Evolutionary conservation across 2,797 vertebrate genomes (phyloP), one percentile per base, ranked within the genome.

Genomic region (Sebastes nivosus): DNA sequence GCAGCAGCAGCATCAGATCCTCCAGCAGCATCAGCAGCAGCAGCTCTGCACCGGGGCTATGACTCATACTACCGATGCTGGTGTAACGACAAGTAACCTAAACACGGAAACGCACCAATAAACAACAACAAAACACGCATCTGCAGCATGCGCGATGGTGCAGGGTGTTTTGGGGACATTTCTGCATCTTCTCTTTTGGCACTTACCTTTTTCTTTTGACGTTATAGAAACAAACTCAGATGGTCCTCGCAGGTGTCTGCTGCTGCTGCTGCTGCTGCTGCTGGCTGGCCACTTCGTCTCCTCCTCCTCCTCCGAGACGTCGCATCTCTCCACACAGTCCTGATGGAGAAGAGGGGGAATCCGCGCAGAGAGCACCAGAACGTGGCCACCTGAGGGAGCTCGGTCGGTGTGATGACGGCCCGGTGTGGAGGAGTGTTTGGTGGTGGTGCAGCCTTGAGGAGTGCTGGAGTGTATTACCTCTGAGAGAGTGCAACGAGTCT

Each of bases 251-350:
- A 84, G 91, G 87, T 89, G 92, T 81, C 60, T 78, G 71, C 77
- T 36, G 34, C 34, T 36, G 34, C 18, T 77, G 67, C 30, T 76
- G 75, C 29, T 78, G 83, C 73, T 84, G 87, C 55, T 83, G 86
- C 75, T 91, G 80, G 74, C 83, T 74, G 87, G 69, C 87, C 86
- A 67, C 65, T 83, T 89, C 63, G 84, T 90, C 85, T 93, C 87
- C 92, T 88, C 88, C 90, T 88, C 87, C 88, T 80, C 90, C 90
- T 79, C 83, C 92, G 63, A 90, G 88, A 70, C 91, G 90, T 86
- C 85, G 92, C 93, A 94, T 94, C 81, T 91, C 92, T 92, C 87
- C 88, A 38, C 80, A 32, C 83, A 8, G 87, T 16, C 72, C 84
- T 29, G 80, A 14, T 78, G 64, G 64, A 63, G 80, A 67, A 38